Evolutionary conservation across 2,113 vertebrate genomes (phyloP).

Genomic region (Lycocorax pyrrhopterus): DNA sequence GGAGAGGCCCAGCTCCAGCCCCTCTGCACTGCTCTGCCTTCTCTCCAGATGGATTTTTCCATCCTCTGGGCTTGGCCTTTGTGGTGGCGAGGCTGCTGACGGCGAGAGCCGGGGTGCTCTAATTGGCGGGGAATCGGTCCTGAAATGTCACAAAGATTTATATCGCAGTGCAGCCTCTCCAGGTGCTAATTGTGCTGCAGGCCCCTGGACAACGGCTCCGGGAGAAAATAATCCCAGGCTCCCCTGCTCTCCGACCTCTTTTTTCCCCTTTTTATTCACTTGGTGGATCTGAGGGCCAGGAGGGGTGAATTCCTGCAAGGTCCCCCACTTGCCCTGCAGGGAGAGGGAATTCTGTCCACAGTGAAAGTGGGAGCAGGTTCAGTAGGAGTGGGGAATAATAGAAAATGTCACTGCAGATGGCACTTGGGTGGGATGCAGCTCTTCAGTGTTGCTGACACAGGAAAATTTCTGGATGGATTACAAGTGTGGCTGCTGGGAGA

Average conservation of each 20-base stretch:
- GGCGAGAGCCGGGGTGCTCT: background rate
- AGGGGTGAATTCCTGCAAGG: background rate
- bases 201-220: constrained; percentile 9
- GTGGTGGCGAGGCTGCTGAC: background rate
- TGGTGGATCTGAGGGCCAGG: background rate
- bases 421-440: background rate
- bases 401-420: background rate
- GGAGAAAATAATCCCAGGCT: background rate
- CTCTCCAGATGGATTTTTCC: background rate
- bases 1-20: background rate
- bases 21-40: background rate
- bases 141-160: constrained; percentile 71
- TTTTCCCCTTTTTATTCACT: background rate
- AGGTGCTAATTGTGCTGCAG: constrained; percentile 42
- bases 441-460: background rate
- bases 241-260: background rate
- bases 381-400: background rate
- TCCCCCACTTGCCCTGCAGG: background rate
- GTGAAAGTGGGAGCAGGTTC: background rate
- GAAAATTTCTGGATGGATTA: background rate
- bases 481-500: background rate
- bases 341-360: background rate
- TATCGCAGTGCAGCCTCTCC: constrained; percentile 36
- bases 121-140: constrained; percentile 44
- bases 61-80: background rate